Evolutionary conservation across 2,888 invertebrate species (phyloP).

Genomic region (Ennomos erosarius): DNA sequence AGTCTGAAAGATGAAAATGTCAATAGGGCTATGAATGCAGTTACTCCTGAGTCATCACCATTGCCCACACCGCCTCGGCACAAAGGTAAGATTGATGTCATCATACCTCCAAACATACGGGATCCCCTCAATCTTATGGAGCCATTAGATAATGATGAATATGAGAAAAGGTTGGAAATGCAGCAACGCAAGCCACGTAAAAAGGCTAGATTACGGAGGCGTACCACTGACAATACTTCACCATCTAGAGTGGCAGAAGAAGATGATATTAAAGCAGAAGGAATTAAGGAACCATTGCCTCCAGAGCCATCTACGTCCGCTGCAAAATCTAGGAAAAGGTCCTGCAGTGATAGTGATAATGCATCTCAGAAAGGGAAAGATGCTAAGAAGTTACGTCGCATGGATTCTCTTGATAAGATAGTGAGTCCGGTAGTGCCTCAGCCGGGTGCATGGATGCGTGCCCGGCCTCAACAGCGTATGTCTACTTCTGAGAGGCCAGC

Average conservation of each 20-base stretch:
- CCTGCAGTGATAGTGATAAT: slow-evolving; percentile 84
- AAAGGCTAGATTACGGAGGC: slow-evolving; percentile 86
- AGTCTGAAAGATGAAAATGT: slow-evolving; percentile 94
- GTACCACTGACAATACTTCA: slow-evolving; percentile 76
- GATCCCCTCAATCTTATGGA: slow-evolving; percentile 96
- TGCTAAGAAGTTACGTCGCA: slow-evolving; percentile 86
- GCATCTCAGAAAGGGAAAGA: slow-evolving; percentile 82
- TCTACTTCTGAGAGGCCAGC: slow-evolving; percentile 76
- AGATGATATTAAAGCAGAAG: slow-evolving; percentile 56
- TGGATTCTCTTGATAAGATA: slow-evolving; percentile 93
- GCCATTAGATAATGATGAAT: slow-evolving; percentile 92
- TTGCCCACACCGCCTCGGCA: slow-evolving; percentile 92
- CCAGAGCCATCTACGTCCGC: slow-evolving; percentile 72
- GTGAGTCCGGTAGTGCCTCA: slow-evolving; percentile 97
- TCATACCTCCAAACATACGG: slow-evolving; percentile 96
- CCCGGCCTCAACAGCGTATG: slow-evolving; percentile 65
- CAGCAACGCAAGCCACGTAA: slow-evolving; percentile 89
- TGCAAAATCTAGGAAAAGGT: slow-evolving; percentile 76
- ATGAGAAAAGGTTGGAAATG: slow-evolving; percentile 90
- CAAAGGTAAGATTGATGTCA: slow-evolving; percentile 93
- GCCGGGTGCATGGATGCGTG: slow-evolving; percentile 93
- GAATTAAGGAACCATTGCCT: slow-evolving; percentile 70
- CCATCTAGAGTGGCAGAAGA: slow-evolving; percentile 55
- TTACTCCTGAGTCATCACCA: slow-evolving; percentile 97
- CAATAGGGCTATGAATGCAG: slow-evolving; percentile 93